Conservation (phyloP, 2,888 invertebrate genomes). For the Pterostichus niger region DNA sequence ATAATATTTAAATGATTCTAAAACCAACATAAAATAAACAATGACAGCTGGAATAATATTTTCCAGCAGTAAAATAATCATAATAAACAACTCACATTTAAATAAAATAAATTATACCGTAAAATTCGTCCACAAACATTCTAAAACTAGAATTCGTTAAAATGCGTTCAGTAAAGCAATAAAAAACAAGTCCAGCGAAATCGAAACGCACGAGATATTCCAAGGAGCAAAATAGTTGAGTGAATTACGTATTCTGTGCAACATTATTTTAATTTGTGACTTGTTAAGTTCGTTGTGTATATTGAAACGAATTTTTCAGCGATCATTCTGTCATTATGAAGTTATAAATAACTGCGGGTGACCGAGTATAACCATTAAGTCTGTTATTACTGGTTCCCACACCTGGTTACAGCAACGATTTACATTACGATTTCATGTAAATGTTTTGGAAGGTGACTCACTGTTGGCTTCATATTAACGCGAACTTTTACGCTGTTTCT, state of each 20-base stretch:
- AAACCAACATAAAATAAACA: neutral
- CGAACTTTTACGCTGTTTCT: no score
- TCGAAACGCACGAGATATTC: conserved; percentile 2
- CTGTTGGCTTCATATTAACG: no score
- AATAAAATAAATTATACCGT: conserved; percentile 20
- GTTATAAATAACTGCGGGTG: neutral
- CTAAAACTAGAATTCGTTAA: neutral
- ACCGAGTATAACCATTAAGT: conserved; percentile 6
- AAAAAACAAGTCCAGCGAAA: neutral
- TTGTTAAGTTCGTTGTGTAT: neutral
- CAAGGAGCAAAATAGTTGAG: neutral
- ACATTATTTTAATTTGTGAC: neutral
- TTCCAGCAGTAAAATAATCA: neutral
- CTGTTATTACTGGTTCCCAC: conserved; percentile 2
- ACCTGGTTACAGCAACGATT: neutral
- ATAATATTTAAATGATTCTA: conserved; percentile 17
- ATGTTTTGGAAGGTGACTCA: no score
- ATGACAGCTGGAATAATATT: conserved; percentile 20
- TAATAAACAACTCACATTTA: conserved; percentile 1
- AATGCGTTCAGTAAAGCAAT: neutral
- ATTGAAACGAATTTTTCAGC: conserved; percentile 9
- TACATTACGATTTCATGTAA: no score
- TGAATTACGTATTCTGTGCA: neutral
- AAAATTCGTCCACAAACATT: neutral
- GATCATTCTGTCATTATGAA: neutral